A percentile compares a stretch with the other conserved stretches of the same genome.
phyloP scores from a whole-genome alignment of 1,140 invertebrate species.

The Papilio machaon region DNA sequence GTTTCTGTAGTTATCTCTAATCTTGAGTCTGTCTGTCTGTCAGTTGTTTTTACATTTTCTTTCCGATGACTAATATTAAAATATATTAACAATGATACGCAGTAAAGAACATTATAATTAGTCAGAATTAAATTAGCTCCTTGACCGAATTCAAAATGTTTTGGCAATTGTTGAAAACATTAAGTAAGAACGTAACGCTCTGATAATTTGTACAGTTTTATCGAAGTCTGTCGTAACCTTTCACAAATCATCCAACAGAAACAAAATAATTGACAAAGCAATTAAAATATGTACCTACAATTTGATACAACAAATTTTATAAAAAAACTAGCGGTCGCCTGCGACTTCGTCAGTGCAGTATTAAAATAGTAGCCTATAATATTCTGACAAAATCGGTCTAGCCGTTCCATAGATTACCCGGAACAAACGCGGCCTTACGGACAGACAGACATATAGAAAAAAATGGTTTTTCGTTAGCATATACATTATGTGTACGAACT shows the following conservation, averaged over 20 bases:
- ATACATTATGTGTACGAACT: no score
- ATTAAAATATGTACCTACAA: background rate
- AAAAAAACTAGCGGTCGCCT: background rate
- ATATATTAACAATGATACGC: background rate
- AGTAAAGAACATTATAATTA: background rate
- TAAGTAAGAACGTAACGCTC: slow-evolving; percentile 11
- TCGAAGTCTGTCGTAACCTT: background rate
- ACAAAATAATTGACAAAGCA: slow-evolving; percentile 13
- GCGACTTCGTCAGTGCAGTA: background rate
- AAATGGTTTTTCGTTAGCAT: no score
- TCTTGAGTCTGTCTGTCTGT: background rate
- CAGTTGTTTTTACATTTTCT: background rate
- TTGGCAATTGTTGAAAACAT: slow-evolving; percentile 10
- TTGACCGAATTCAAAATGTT: slow-evolving; percentile 19
- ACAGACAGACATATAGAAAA: no score
- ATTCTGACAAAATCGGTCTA: no score
- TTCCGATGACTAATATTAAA: no score
- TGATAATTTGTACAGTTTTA: slow-evolving; percentile 2
- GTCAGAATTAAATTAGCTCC: background rate
- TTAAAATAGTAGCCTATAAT: no score
- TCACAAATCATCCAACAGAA: background rate
- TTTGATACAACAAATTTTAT: background rate
- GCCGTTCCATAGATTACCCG: no score
- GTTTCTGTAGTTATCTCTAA: no score
- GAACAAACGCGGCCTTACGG: no score